Evolutionary conservation across 2,797 vertebrate species (phyloP).

Genomic region (Hydrolagus colliei): DNA sequence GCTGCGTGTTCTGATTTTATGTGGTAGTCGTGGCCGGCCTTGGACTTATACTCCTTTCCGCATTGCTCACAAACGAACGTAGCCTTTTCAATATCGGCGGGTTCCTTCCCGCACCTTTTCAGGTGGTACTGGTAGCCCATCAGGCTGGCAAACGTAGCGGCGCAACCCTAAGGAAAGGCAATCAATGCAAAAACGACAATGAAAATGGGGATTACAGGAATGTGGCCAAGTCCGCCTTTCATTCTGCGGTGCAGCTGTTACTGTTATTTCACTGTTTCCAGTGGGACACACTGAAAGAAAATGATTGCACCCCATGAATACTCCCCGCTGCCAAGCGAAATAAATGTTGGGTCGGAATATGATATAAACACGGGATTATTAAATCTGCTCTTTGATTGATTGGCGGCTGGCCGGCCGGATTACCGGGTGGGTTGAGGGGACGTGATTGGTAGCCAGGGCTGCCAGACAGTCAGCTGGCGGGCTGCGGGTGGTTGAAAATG

Average conservation of each 20-base stretch:
- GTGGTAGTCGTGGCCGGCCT: constrained; percentile 86
- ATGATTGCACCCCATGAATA: not conserved
- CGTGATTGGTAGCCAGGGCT: too few species aligned
- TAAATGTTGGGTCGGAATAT: too few species aligned
- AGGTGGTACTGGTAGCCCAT: constrained; percentile 97
- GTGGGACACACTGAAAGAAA: not conserved
- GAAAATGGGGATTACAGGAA: not conserved
- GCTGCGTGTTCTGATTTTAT: constrained; percentile 65
- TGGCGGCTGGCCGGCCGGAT: too few species aligned
- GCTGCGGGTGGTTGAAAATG: too few species aligned
- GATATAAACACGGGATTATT: too few species aligned
- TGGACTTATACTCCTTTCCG: constrained; percentile 84
- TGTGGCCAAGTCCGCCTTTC: not conserved
- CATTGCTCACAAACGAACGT: constrained; percentile 82
- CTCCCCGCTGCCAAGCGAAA: too few species aligned
- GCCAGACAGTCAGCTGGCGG: too few species aligned
- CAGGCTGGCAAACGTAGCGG: constrained; percentile 85
- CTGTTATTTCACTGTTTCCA: not conserved
- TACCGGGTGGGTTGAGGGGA: too few species aligned
- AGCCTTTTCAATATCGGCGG: constrained; percentile 72
- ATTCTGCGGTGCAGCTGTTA: not conserved
- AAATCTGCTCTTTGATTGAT: too few species aligned
- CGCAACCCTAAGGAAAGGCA: constrained; percentile 63
- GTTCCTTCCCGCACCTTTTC: constrained; percentile 81
- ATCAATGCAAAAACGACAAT: not conserved